A percentile compares a stretch with the other conserved stretches of the same genome.
Evolutionary conservation across 2,888 invertebrate genomes (phyloP).

Genomic region (Microctonus brassicae): DNA sequence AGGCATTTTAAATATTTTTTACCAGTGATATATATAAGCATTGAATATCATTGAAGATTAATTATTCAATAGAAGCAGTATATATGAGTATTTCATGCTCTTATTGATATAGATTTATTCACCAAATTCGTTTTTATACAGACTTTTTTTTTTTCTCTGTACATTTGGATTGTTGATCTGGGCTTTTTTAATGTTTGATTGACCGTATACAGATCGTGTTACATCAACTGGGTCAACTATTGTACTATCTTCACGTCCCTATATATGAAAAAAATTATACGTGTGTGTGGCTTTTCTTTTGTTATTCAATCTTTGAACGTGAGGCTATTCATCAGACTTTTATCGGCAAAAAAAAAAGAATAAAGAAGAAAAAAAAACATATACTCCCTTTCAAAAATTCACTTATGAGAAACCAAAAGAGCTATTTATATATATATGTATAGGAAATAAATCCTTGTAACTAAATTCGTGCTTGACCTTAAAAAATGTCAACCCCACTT

Average conservation of each 20-base stretch:
- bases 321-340: constrained; percentile 21
- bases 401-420: background rate
- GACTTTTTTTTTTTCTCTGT: background rate
- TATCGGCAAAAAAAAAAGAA: background rate
- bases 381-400: background rate
- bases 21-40: too few species aligned
- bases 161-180: constrained; percentile 25
- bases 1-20: too few species aligned
- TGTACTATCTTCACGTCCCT: background rate
- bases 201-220: constrained; percentile 17
- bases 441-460: background rate
- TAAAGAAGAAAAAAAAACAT: background rate
- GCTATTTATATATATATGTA: too few species aligned
- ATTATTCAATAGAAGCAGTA: too few species aligned
- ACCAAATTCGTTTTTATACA: background rate
- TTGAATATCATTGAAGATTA: too few species aligned
- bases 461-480: background rate
- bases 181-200: constrained; percentile 31
- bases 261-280: background rate
- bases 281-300: constrained; percentile 8
- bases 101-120: background rate
- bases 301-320: constrained; percentile 34
- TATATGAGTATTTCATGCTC: background rate
- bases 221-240: constrained; percentile 27
- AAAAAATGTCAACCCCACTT: background rate